Evolutionary conservation across 2,113 vertebrate species (phyloP), one percentile per base, ranked within the genome.

Genomic region (Fregata magnificens): DNA sequence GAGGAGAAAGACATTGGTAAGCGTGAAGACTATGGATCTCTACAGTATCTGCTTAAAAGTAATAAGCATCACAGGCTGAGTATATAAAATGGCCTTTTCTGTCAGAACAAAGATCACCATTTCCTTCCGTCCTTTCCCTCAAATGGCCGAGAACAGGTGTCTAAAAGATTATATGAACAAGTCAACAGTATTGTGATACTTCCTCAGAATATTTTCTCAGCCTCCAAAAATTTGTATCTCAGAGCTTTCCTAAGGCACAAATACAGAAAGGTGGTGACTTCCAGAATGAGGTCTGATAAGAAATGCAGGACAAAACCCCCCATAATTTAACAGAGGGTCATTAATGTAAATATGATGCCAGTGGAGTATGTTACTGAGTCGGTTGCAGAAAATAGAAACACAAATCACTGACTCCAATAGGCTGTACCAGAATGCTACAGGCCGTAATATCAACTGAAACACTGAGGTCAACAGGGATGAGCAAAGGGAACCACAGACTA

Each of bases 371-470:
- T 77, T 77, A 93, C 61, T 42, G 85, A 92, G 71, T 32, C 1
- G 4, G 59, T 16, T 59, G 29, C 66, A 88, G 56, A 94, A 97
- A 94, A 96, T 21, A 95, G 85, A 85, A 92, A 73, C 42, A 92
- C 90, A 86, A 92, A 56, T 66, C 58, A 53, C 73, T 85, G 87
- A 69, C 32, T 93, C 61, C 74, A 58, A 42, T 25, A 88, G 85
- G 74, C 66, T 88, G 38, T 88, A 85, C 93, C 88, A 93, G 85
- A 90, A 82, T 53, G 78, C 95, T 86, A 88, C 71, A 71, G 92
- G 93, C 92, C 82, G 50, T 86, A 92, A 82, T 58, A 82, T 21
- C 88, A 86, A 5, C 88, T 80, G 96, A 92, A 97, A 95, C 90
- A 96, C 7, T 92, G 87, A 86, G 90, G 86, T 96, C 93, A 92